Evolutionary conservation across 2,797 vertebrate genomes (phyloP).

Genomic region (Melanotaenia trifasciata): DNA sequence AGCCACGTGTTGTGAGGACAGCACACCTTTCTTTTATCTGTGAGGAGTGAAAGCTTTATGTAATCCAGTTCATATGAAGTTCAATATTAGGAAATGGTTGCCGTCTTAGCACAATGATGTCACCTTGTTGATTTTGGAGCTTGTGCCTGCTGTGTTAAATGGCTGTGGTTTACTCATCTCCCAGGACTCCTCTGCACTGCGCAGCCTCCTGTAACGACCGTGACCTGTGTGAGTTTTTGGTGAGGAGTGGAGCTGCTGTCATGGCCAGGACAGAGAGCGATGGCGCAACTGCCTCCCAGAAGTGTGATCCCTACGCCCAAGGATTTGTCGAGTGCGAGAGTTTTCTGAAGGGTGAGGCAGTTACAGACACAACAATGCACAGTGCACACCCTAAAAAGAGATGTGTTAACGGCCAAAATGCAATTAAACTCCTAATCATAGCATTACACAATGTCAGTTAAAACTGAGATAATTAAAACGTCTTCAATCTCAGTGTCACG

Average conservation of each 20-base stretch:
- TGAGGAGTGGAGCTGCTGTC: constrained; percentile 90
- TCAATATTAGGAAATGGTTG: no score
- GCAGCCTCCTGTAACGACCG: constrained; percentile 93
- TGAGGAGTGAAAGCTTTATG: background rate
- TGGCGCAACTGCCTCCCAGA: constrained; percentile 87
- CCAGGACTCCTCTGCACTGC: constrained; percentile 92
- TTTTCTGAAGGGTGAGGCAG: constrained; percentile 87
- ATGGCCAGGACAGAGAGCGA: constrained; percentile 90
- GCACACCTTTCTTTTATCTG: background rate
- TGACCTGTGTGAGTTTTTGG: constrained; percentile 87
- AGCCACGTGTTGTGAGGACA: no score
- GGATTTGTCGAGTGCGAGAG: constrained; percentile 87
- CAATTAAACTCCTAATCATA: no score
- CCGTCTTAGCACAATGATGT: no score
- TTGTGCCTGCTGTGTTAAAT: background rate
- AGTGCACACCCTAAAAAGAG: background rate
- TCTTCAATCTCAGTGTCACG: background rate
- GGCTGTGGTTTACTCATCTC: background rate
- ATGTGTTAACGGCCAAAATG: no score
- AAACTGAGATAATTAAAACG: background rate
- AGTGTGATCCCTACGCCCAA: constrained; percentile 90
- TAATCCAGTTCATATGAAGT: background rate
- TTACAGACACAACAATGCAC: background rate
- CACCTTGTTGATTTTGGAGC: background rate
- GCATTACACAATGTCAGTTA: background rate